phyloP scores from a whole-genome alignment of 2,888 invertebrate genomes.

The Leptopterna dolabrata region DNA sequence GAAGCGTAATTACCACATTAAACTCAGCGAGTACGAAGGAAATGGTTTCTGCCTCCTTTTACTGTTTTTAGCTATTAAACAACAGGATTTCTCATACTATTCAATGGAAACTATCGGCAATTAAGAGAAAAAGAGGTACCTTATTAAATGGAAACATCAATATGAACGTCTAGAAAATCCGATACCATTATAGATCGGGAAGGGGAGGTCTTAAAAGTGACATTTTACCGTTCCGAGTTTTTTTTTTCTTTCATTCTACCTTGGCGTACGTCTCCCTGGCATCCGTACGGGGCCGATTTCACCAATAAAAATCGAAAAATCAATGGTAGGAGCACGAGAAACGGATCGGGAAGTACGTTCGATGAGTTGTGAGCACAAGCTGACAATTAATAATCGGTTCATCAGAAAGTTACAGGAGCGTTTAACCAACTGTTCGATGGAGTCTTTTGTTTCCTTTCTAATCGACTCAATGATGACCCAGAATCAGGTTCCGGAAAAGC shows the following conservation, averaged over 20 bases:
- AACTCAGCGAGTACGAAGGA: not conserved
- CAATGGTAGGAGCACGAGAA: not conserved
- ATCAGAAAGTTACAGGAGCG: no score
- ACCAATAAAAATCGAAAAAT: not conserved
- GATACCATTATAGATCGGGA: not conserved
- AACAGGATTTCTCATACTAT: not conserved
- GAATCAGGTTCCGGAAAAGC: no score
- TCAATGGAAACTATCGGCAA: not conserved
- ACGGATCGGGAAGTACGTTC: not conserved
- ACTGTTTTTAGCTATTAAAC: not conserved
- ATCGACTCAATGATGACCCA: no score
- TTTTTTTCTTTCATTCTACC: not conserved
- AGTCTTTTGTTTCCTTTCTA: not conserved
- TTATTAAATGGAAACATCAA: conserved; percentile 2
- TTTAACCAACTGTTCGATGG: no score
- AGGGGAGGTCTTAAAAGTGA: not conserved
- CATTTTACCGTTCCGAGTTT: not conserved
- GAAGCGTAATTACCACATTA: not conserved
- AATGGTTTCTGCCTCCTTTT: not conserved
- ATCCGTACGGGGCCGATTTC: not conserved
- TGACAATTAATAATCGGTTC: no score
- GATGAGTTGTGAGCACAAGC: not conserved
- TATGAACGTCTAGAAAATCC: not conserved
- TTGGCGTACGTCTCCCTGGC: not conserved
- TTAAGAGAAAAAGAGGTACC: not conserved